Evolutionary conservation across 2,113 vertebrate genomes (phyloP), one percentile per base, ranked within the genome.

Genomic region (Symphodus melops): DNA sequence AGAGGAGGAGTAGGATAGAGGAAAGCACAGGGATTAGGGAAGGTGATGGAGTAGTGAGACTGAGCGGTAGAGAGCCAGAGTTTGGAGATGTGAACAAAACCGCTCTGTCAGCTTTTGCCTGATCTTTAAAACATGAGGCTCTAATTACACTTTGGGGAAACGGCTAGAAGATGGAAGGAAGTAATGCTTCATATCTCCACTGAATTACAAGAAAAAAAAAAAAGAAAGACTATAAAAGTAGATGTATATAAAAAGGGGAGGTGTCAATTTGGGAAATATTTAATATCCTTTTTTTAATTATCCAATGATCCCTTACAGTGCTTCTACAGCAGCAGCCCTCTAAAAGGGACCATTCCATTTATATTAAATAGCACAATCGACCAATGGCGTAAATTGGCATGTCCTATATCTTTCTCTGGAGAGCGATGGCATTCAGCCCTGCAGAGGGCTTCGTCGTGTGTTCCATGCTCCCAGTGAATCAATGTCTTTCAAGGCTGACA

Each of bases 121-220:
- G 68, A 88, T 88, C 75, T 91, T 89, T 91, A 83, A 91, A 83
- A 91, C 85, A 84, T 89, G 72, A 88, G 84, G 84, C 72, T 82
- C 49, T 87, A 88, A 89, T 88, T 85, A 90, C 74, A 81, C 78
- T 28, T 70, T 51, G 3, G 58, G 75, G 71, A 68, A 66, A 68
- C 37, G 44, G 53, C 54, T 58, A 56, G 25, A 67, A 55, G 72
- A 69, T 49, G 57, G 73, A 68, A 77, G 72, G 36, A 81, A 68
- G 75, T 39, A 57, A 83, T 67, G 59, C 59, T 74, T 59, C 64
- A 77, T 68, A 68, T 63, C 64, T 37, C 33, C 36, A 44, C 48
- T 73, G 68, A 63, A 66, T 76, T 58, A 77, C 17, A 81, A 61
- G 44, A 62, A 63, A 78, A 51, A 51, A 62, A 63, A 78, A 51